Evolutionary conservation across 2,113 vertebrate species (phyloP), one percentile per base, ranked within the genome.

Genomic region (Telmatochromis sp.): DNA sequence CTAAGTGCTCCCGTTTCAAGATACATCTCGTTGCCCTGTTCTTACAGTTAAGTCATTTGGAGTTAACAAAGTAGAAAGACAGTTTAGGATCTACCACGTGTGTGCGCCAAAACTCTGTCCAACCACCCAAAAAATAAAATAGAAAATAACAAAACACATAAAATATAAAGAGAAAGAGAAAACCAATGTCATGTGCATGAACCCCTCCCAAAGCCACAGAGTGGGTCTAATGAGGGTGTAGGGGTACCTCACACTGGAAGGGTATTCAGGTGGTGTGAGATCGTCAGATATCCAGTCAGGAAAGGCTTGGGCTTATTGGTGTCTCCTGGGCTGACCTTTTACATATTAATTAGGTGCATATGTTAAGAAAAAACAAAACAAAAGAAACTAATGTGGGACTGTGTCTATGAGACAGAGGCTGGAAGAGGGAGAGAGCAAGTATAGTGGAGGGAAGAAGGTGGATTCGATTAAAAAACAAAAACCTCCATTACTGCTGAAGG

Each of bases 1-100:
- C 95, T 96, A 97, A 96, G 97, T 97, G 96, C 96, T 96, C 95
- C 95, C 92, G 94, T 96, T 95, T 96, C 95, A 96, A 94, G 96
- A 94, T 95, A 95, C 93, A 96, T 94, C 93, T 90, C 91, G 83
- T 93, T 89, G 93, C 89, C 90, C 93, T 93, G 88, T 92, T 93
- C 86, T 94, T 95, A 93, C 83, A 95, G 92, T 93, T 92, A 95
- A 93, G 92, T 92, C 88, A 85, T 94, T 88, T 94, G 91, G 94
- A 96, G 92, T 95, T 95, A 95, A 96, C 93, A 94, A 95, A 95
- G 94, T 96, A 96, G 91, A 96, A 96, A 95, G 91, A 95, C 91
- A 89, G 89, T 94, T 95, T 92, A 95, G 95, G 95, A 95, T 92
- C 95, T 96, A 96, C 89, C 95, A 94, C 92, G 86, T 92, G 87